Evolutionary conservation across 2,888 invertebrate species (phyloP).

Genomic region (Glaucopsyche alexis): DNA sequence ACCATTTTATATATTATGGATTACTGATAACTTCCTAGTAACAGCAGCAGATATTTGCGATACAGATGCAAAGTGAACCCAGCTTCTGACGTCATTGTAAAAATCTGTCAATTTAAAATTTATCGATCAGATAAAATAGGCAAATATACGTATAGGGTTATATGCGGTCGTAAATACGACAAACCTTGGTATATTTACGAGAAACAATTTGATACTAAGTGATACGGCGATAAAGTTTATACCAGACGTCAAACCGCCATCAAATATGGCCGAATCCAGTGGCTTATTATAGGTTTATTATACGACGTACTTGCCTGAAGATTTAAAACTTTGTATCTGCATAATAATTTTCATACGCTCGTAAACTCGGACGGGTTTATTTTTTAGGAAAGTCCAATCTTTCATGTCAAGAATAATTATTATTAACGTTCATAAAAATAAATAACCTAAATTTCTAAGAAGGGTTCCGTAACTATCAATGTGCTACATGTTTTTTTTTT

Average conservation of each 20-base stretch:
- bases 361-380: not conserved
- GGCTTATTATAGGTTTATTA: conserved; percentile 9
- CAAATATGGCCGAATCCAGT: conserved; percentile 30
- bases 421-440: not conserved
- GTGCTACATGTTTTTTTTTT: too few relatives aligned
- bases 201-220: conserved; percentile 66
- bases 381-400: not conserved
- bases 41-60: too few relatives aligned
- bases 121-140: conserved; percentile 23
- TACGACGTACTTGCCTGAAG: conserved; percentile 6
- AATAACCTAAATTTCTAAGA: too few relatives aligned
- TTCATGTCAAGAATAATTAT: not conserved
- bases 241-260: conserved; percentile 30
- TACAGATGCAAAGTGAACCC: too few relatives aligned
- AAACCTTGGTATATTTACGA: conserved; percentile 71
- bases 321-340: conserved; percentile 21
- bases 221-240: conserved; percentile 69
- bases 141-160: conserved; percentile 46
- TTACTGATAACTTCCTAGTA: too few relatives aligned
- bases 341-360: not conserved
- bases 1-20: too few relatives aligned
- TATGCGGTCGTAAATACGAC: conserved; percentile 66
- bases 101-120: conserved; percentile 31
- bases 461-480: too few relatives aligned
- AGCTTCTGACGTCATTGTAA: not conserved